Percentiles rank a stretch among this genome's conserved stretches.
These are phyloP conservation scores for Malachius bipustulatus DNA, from an alignment of 2,888 invertebrate genomes.

Conservation along the genomic window DNA sequence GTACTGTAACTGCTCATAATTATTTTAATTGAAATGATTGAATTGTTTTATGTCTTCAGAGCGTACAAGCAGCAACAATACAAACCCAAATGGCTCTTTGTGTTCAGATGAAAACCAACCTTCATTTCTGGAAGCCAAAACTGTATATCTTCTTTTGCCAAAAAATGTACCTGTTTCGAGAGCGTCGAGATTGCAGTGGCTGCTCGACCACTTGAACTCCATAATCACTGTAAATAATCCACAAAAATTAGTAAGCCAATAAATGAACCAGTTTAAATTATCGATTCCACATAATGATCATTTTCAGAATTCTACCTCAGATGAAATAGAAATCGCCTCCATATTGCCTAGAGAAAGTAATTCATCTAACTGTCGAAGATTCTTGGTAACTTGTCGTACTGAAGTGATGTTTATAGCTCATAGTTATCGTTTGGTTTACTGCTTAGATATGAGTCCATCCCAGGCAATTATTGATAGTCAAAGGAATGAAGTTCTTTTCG, in stretches of 20 bases:
- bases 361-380: conserved; percentile 36
- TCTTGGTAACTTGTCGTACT: conserved; percentile 44
- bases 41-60: too few relatives aligned
- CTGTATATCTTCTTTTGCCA: conserved; percentile 55
- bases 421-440: conserved; percentile 59
- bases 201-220: conserved; percentile 53
- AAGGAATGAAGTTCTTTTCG: conserved; percentile 48
- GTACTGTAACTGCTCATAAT: too few relatives aligned
- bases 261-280: too few relatives aligned
- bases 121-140: conserved; percentile 45
- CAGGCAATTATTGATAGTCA: conserved; percentile 55
- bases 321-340: conserved; percentile 52
- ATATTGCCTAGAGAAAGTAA: conserved; percentile 45
- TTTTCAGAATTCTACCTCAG: conserved; percentile 37
- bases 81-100: too few relatives aligned
- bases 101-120: conserved; percentile 24
- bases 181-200: conserved; percentile 63
- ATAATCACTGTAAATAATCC: conserved; percentile 40
- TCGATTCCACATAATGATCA: conserved; percentile 11
- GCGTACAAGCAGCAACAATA: too few relatives aligned
- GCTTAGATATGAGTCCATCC: conserved; percentile 69
- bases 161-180: conserved; percentile 60
- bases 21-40: too few relatives aligned
- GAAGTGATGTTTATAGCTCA: conserved; percentile 56
- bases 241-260: conserved; percentile 31